Base-by-base conservation (phyloP, 2,797 vertebrate genomes). In the Tokudaia muenninki region DNA sequence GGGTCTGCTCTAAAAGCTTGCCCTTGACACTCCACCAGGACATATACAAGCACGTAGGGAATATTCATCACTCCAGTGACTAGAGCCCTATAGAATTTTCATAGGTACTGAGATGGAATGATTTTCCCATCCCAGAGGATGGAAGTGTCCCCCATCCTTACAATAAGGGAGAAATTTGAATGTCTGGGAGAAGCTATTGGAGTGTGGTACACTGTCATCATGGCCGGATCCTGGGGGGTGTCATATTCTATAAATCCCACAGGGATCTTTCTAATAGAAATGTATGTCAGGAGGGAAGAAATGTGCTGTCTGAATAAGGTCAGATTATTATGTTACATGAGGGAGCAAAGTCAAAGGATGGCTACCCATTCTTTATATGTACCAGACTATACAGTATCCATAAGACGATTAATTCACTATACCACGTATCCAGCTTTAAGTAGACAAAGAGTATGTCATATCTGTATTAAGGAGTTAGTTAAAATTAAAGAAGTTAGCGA, bases 221-320 rank as follows among this genome's bases (percentile, higher is more conserved):
- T 61, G 3, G 12, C 19, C 87, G 63, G 47, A 41, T 92, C 22
- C 26, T 31, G 41, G 26, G 78, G 13, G 57, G 26, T 72, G 26
- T 72, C 29, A 47, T 87, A 93, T 94, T 72, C 67, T 80, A 0
- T 87, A 94, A 87, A 95, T 37, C 47, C 21, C 77, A 37, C 10
- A 13, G 72, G 47, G 24, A 3, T 31, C 59, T 95, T 96, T 84
- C 96, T 93, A 91, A 92, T 41, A 44, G 90, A 95, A 94, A 89
- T n/a, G n/a, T 34, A 82, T 52, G 65, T 84, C 37, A 91, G 34
- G 16, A 92, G 50, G 37, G 17, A 41, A 14, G 31, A 96, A 93
- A 94, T 41, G 70, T 16, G 1, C 4, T 90, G 94, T 78, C 79
- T 91, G 91, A 94, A 94, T 81, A 93, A 78, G 22, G 7, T 86